Evolutionary conservation across 1,140 invertebrate species (phyloP), one percentile per base, ranked within the genome.

Genomic region (Drosophila tristis): DNA sequence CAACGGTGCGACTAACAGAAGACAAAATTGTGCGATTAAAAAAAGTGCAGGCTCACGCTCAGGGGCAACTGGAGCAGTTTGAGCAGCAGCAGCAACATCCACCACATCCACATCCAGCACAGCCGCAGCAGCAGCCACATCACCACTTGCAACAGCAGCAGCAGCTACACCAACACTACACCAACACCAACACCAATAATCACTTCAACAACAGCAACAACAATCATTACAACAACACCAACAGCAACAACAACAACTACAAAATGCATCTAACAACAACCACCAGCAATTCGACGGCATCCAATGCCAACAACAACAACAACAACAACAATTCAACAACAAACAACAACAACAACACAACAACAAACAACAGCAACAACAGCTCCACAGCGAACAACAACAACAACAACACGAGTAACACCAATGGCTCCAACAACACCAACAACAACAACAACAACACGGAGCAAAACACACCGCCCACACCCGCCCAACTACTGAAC

Each of bases 401-500:
- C 67, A 86, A 80, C 63, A 63, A 47, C 63, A 63, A 47, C 35
- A 71, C 35, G 43, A 76, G 50, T 42, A 93, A 93, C 51, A 75
- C 76, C 47, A 93, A 90, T 16, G 89, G 86, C 81, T 77, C 84
- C 80, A 84, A 89, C 81, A 70, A 76, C 78, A 67, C 90, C 90
- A 92, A 93, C 86, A 92, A 92, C 78, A 92, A 93, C 86, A 92
- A 92, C 78, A 92, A 91, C 74, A 73, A 72, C 20, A 92, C 86
- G 79, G 93, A 90, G 91, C 93, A 90, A 87, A 93, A 93, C 91
- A 93, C 87, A 92, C 93, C 93, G 13, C 93, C 93, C 9, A 93
- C 93, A 74, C 93, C 92, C 49, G 94, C 94, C 71, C 94, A 93
- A 78, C 91, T 95, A 25, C 93, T 97, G 35, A 95, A 96, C 90